Evolutionary conservation across 2,888 invertebrate species (phyloP), one percentile per base, ranked within the genome.

Genomic region (Xanthorhoe spadicearia): DNA sequence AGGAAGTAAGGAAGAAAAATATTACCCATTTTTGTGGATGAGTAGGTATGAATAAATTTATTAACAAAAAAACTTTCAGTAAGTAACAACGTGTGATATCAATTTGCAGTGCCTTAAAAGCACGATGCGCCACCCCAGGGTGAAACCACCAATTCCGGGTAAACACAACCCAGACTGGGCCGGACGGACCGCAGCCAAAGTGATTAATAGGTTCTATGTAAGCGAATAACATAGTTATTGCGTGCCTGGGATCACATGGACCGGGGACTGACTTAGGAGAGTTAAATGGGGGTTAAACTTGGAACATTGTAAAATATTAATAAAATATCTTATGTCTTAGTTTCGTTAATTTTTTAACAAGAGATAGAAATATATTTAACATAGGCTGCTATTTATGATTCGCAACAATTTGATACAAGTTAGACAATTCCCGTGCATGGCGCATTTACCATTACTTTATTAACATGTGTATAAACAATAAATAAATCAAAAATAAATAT

Each of bases 201-300:
- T 73, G 68, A 78, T 78, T 74, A 77, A 78, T 80, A 71, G 77
- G 72, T 71, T 77, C 70, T 76, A 71, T 78, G 74, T 71, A 62
- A 54, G 69, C 71, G 60, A 61, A 74, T 77, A 80, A 80, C 77
- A 59, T 7, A 68, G 74, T 80, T 79, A 79, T 63, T 63, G 59
- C 46, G 17, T 55, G 56, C 60, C 49, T 28, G 48, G 57, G 17
- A 19, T 54, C 58, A 60, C 17, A 18, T 56, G 1, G 35, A 8
- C 8, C 59, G 46, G 66, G 51, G 46, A 10, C 23, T 54, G 9
- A 43, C 18, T 19, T 3, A 66, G 53, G 57, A 13, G 8, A 5
- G 19, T 9, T 8, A 13, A 5, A 43, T n/a, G n/a, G n/a, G n/a
- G 32, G 50, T 18, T 43, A 19, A 13, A 0, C 15, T 15, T 32